Evolutionary conservation across 2,113 vertebrate genomes (phyloP), one percentile per base, ranked within the genome.

Genomic region (Piprites chloris): DNA sequence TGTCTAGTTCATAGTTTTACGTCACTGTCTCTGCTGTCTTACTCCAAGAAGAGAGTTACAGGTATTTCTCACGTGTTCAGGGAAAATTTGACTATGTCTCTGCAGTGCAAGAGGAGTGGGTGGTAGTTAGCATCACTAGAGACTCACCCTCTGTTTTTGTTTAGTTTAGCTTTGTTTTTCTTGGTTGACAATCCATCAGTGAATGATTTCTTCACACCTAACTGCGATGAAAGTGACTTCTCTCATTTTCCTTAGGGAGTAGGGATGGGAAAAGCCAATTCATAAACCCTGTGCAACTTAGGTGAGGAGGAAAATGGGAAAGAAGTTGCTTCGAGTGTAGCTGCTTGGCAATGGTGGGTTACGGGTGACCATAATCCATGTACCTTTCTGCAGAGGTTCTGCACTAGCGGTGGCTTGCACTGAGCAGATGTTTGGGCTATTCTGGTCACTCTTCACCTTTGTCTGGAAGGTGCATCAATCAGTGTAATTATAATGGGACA

Each of bases 381-480:
- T 95, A 94, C 87, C 91, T 97, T 97, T 93, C 75, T 50, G 65
- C 96, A 95, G 55, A 95, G 96, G 87, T 97, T 97, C 95, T 5
- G 0, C 82, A 52, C 95, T 96, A 97, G 95, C 5, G 4, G 88
- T 92, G 95, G 85, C 93, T 97, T 94, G 93, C 91, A 95, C 85
- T 76, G 95, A 97, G 97, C 97, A 97, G 97, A 97, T 98, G 97
- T 97, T 97, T 78, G 44, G 95, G 97, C 97, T 98, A 65, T 97
- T 98, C 97, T 97, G 98, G 98, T 98, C 98, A 98, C 97, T 98
- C 96, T 96, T 98, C 98, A 98, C 98, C 98, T 98, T 97, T 98
- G 97, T 97, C 97, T 97, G 96, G 97, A 96, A 97, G 98, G 95
- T 97, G 93, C 97, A 98, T 99, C 98, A 98, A 98, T 99, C 98